phyloP scores from a whole-genome alignment of 1,140 invertebrate genomes.

The Ctenoplectra terminalis region DNA sequence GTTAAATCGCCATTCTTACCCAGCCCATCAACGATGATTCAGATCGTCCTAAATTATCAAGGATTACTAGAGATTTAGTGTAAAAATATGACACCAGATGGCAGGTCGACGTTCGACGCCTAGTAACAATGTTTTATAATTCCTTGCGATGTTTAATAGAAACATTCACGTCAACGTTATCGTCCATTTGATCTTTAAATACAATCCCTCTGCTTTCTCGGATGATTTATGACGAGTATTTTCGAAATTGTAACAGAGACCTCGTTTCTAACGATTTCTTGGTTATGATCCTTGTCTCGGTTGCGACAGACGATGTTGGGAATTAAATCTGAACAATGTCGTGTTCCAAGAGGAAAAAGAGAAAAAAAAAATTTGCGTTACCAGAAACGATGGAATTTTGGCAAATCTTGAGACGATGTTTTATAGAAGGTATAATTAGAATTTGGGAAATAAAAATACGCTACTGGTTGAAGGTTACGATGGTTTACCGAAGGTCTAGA shows the following conservation, averaged over 20 bases:
- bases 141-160: constrained; percentile 17
- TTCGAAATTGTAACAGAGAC: not conserved
- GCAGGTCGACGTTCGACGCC: no score
- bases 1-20: not conserved
- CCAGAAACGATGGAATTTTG: not conserved
- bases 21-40: not conserved
- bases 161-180: not conserved
- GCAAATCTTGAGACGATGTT: not conserved
- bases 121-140: not conserved
- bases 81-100: not conserved
- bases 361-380: not conserved
- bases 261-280: not conserved
- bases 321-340: not conserved
- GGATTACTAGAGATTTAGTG: not conserved
- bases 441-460: constrained; percentile 7
- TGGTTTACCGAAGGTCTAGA: not conserved
- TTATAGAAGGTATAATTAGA: not conserved
- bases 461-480: not conserved
- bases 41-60: not conserved
- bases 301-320: no score
- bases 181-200: not conserved
- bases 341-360: not conserved
- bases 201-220: not conserved
- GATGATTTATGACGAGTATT: not conserved
- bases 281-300: not conserved